Conservation (phyloP, 2,113 vertebrate species). For the Gila orcuttii region DNA sequence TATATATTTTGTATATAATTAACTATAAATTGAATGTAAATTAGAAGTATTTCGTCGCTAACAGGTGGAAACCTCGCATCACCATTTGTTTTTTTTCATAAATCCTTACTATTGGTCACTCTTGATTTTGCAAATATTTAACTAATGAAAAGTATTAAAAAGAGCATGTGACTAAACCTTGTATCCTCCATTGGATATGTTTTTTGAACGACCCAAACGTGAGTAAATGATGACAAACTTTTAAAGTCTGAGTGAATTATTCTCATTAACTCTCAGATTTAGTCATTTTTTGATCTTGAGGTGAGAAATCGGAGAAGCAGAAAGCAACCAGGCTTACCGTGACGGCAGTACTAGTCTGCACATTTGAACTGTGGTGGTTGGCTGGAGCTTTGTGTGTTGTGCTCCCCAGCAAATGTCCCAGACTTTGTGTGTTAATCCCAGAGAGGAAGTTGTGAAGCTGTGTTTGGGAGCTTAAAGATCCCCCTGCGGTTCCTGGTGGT, state of each 20-base stretch:
- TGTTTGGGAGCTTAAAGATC: constrained; percentile 64
- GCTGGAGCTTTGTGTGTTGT: constrained; percentile 66
- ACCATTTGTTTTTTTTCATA: no score
- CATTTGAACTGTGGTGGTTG: constrained; percentile 60
- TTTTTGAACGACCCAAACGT: neutral
- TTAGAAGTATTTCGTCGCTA: no score
- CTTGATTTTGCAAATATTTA: no score
- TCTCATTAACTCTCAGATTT: neutral
- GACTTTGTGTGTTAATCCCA: constrained; percentile 71
- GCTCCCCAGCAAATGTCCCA: constrained; percentile 66
- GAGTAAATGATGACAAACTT: neutral
- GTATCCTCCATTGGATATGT: neutral
- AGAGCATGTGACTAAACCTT: no score
- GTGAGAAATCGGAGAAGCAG: neutral
- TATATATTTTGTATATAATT: no score
- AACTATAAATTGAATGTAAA: no score
- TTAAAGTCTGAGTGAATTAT: neutral
- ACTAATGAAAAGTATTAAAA: no score
- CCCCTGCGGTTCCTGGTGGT: constrained; percentile 70
- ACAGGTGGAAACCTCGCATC: no score
- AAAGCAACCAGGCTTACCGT: constrained; percentile 69
- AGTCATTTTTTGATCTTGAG: no score
- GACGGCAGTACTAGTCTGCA: constrained; percentile 65
- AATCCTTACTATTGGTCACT: no score
- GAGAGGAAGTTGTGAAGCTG: constrained; percentile 77